Conservation (phyloP, 2,113 vertebrate species). For the Edolisoma coerulescens region DNA sequence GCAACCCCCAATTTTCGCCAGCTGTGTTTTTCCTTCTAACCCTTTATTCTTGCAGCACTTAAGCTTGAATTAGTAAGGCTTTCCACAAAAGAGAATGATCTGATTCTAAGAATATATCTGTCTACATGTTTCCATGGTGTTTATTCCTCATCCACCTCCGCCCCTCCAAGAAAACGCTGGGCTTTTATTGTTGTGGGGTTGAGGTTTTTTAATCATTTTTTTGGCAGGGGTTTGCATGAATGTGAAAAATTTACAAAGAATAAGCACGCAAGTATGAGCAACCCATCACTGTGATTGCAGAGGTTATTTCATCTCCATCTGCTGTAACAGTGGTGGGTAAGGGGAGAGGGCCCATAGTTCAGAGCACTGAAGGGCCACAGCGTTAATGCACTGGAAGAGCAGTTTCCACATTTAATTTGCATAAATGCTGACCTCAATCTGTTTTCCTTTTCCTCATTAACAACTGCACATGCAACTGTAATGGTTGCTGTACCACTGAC, state of each 20-base stretch:
- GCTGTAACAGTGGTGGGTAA: not conserved
- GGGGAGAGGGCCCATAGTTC: not conserved
- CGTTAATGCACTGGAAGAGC: not conserved
- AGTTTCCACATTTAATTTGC: not conserved
- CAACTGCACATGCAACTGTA: not conserved
- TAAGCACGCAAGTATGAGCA: not conserved
- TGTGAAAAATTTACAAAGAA: slow-evolving; percentile 33
- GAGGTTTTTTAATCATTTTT: slow-evolving; percentile 15
- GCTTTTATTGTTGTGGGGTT: slow-evolving; percentile 19
- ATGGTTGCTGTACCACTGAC: not conserved
- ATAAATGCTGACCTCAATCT: not conserved
- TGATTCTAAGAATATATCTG: slow-evolving; percentile 43
- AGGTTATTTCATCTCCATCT: not conserved
- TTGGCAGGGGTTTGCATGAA: slow-evolving; percentile 22
- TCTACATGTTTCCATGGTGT: slow-evolving; percentile 52
- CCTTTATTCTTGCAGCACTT: slow-evolving; percentile 47
- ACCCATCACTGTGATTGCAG: not conserved
- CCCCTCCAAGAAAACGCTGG: not conserved
- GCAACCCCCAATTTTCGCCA: slow-evolving; percentile 68
- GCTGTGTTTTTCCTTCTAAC: slow-evolving; percentile 74
- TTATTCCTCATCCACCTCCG: not conserved
- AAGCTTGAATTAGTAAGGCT: slow-evolving; percentile 58
- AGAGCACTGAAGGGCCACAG: slow-evolving; percentile 17
- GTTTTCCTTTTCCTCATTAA: not conserved
- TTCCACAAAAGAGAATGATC: slow-evolving; percentile 52